These are phyloP conservation scores for Sardinella longiceps DNA, from an alignment of 2,797 vertebrate genomes.

Conservation along the genomic window DNA sequence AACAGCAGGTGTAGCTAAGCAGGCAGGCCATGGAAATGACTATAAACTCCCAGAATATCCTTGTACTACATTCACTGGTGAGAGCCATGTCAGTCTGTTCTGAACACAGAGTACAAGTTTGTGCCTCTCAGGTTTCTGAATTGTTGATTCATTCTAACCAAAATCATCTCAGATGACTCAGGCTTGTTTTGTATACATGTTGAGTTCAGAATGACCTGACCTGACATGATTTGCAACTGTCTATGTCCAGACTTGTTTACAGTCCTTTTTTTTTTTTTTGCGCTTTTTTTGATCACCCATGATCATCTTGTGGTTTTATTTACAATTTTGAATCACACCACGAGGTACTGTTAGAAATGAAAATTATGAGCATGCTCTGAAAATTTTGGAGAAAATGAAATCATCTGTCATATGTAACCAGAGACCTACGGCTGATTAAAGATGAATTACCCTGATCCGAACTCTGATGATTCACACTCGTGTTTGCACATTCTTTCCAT, in stretches of 20 bases:
- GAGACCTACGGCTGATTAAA: not conserved
- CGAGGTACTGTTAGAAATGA: not conserved
- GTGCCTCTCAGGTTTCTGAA: not conserved
- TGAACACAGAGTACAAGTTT: not conserved
- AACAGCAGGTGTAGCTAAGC: conserved; percentile 10
- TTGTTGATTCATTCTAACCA: not conserved
- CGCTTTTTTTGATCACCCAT: not conserved
- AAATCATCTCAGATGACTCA: not conserved
- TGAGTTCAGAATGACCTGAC: conserved; percentile 10
- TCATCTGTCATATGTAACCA: not conserved
- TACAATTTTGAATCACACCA: not conserved
- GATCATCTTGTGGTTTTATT: not conserved
- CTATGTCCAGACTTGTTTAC: not conserved
- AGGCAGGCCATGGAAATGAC: not conserved
- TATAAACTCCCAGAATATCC: not conserved
- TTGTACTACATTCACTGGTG: not conserved
- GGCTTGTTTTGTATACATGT: not conserved
- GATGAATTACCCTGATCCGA: conserved; percentile 27
- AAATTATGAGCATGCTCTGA: too few relatives aligned
- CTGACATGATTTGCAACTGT: not conserved
- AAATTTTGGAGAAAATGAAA: not conserved
- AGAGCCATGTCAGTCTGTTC: not conserved
- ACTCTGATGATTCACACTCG: not conserved
- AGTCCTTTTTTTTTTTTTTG: not conserved
- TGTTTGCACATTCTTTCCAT: conserved; percentile 44